phyloP scores from a whole-genome alignment of 2,113 vertebrate species.

The Zosterops lateralis region DNA sequence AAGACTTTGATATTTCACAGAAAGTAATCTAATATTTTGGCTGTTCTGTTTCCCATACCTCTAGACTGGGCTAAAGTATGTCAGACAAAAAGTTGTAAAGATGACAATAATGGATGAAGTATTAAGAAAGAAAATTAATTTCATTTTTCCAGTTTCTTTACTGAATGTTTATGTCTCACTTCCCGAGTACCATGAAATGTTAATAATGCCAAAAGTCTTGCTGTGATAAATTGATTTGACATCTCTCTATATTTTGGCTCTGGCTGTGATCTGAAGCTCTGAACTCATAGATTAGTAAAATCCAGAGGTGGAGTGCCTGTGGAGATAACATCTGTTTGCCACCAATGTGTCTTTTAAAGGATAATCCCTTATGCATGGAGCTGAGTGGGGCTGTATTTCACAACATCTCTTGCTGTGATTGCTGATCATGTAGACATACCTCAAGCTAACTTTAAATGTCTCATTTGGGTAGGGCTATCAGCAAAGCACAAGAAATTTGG shows the following conservation, averaged over 20 bases:
- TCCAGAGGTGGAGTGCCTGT: conserved; percentile 12
- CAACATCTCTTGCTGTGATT: background rate
- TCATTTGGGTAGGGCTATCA: background rate
- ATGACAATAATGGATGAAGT: background rate
- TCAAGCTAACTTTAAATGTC: background rate
- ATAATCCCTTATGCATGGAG: background rate
- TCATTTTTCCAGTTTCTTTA: background rate
- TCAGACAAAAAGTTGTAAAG: background rate
- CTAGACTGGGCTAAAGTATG: background rate
- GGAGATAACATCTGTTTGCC: conserved; percentile 14
- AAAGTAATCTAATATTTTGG: background rate
- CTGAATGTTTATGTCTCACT: background rate
- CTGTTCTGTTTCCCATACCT: background rate
- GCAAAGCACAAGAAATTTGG: background rate
- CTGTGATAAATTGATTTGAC: conserved; percentile 26
- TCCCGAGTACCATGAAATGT: background rate
- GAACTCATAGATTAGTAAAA: conserved; percentile 10
- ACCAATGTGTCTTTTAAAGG: background rate
- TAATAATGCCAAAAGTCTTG: conserved; percentile 5
- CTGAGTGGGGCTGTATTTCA: background rate
- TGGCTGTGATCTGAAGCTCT: conserved; percentile 8
- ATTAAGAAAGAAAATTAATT: background rate
- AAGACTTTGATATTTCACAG: background rate
- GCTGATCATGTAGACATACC: background rate
- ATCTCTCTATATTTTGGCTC: background rate